Base-by-base conservation (phyloP, 2,888 invertebrate species). In the Branchellion lobata region DNA sequence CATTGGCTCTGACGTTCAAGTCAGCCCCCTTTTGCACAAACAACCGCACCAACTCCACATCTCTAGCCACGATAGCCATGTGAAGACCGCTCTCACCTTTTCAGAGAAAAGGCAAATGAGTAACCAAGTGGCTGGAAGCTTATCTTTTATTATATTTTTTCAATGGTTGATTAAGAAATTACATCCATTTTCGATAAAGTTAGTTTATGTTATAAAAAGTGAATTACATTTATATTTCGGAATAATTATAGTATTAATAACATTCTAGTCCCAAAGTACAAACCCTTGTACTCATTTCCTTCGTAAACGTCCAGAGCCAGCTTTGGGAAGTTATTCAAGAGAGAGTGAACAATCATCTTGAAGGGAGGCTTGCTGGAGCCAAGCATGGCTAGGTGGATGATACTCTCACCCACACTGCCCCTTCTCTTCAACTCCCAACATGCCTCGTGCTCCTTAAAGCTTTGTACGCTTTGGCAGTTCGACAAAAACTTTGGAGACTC, bases 351-450 rank as follows among this genome's bases (percentile, higher is more conserved):
- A 79, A 99, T 90, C 83, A 93, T 90, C 0, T 92, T 93, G 87
- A 93, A 93, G 83, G 86, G 87, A 87, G 93, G 92, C 0, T 95
- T 95, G 87, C 96, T 95, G 2, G 71, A 34, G 87, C 96, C 94
- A 84, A 97, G 95, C 83, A 96, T 95, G 78, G 97, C 90, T 1
- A 99, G 93, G 86, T 99, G 98, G 18, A 99, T 90, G 0, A 97
- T 89, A 1, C 94, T 95, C 89, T 99, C 98, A 0, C 98, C 98
- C 0, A 98, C 90, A 0, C 95, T 94, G 0, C 98, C 98, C 18
- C 98, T 90, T 86, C 94, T 94, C 85, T 94, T 93, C 93, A 99
- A 94, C 87, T 96, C 94, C 98, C 98, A 99, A 86, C 97, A 96
- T 0, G 96, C 96, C 83, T 93, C 86, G 82, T 89, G 89, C 57